phyloP scores from a whole-genome alignment of 1,140 invertebrate species.

The Zaprionus kolodkinae region DNA sequence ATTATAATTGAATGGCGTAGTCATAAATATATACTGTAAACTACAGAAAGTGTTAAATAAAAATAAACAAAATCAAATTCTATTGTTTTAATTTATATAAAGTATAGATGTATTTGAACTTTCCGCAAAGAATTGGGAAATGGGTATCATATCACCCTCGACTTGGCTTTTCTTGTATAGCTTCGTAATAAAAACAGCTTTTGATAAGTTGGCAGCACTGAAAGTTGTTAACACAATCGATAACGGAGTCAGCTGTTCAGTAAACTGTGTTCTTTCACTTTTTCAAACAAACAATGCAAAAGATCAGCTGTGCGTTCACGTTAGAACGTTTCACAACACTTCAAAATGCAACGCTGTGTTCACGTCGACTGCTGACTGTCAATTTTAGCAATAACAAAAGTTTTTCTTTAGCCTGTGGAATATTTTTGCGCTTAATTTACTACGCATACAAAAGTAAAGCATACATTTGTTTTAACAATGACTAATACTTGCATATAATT shows the following conservation, averaged over 20 bases:
- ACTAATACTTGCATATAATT: background rate
- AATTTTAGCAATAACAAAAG: constrained; percentile 45
- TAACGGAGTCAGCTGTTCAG: background rate
- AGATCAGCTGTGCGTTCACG: constrained; percentile 15
- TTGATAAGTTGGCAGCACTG: too few relatives aligned
- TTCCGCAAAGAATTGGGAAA: too few relatives aligned
- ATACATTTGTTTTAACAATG: background rate
- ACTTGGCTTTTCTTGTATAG: too few relatives aligned
- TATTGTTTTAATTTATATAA: background rate
- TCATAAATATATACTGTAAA: constrained; percentile 40
- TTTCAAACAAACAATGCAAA: background rate
- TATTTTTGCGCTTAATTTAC: constrained; percentile 24
- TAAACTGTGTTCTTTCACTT: background rate
- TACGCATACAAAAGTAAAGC: background rate
- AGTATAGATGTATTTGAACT: too few relatives aligned
- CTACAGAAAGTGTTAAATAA: constrained; percentile 53
- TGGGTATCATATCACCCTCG: too few relatives aligned
- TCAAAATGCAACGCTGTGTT: constrained; percentile 29
- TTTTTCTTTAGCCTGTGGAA: constrained; percentile 28
- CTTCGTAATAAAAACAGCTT: too few relatives aligned
- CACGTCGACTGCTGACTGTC: constrained; percentile 37
- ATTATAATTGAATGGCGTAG: constrained; percentile 48
- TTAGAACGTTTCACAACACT: constrained; percentile 1
- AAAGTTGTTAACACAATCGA: too few relatives aligned
- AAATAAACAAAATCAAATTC: constrained; percentile 20